Evolutionary conservation across 2,888 invertebrate species (phyloP).

Genomic region (Eupithecia tripunctaria): DNA sequence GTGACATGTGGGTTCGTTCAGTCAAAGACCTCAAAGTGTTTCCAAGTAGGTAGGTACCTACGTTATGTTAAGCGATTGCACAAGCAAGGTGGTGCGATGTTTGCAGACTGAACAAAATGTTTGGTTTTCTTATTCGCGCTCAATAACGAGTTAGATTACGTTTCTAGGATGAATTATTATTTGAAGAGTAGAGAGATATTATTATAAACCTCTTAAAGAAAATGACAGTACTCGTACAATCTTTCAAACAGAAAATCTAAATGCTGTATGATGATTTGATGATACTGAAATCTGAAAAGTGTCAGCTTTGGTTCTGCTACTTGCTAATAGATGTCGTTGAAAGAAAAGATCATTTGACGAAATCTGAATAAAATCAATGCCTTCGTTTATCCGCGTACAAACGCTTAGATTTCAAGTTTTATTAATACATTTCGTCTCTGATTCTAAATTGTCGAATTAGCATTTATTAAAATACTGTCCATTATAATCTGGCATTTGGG

Average conservation of each 20-base stretch:
- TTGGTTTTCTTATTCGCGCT: constrained; percentile 22
- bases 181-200: neutral
- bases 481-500: constrained; percentile 55
- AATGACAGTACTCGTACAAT: too few species aligned
- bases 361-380: constrained; percentile 1
- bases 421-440: constrained; percentile 43
- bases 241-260: neutral
- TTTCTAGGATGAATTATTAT: neutral
- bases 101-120: constrained; percentile 17
- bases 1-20: constrained; percentile 21
- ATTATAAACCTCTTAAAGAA: too few species aligned
- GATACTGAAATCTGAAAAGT: too few species aligned
- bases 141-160: neutral
- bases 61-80: constrained; percentile 12
- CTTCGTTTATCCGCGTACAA: constrained; percentile 16
- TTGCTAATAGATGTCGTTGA: constrained; percentile 36
- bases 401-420: constrained; percentile 22
- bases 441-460: constrained; percentile 58
- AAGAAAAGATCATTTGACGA: neutral
- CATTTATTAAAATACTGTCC: constrained; percentile 59
- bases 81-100: constrained; percentile 10
- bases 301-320: constrained; percentile 7
- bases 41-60: neutral
- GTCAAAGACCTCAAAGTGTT: constrained; percentile 9
- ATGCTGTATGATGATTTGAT: too few species aligned